Percentiles rank a stretch among this genome's conserved stretches.
phyloP scores from a whole-genome alignment of 2,888 invertebrate genomes.

The Phragmatobia fuliginosa region DNA sequence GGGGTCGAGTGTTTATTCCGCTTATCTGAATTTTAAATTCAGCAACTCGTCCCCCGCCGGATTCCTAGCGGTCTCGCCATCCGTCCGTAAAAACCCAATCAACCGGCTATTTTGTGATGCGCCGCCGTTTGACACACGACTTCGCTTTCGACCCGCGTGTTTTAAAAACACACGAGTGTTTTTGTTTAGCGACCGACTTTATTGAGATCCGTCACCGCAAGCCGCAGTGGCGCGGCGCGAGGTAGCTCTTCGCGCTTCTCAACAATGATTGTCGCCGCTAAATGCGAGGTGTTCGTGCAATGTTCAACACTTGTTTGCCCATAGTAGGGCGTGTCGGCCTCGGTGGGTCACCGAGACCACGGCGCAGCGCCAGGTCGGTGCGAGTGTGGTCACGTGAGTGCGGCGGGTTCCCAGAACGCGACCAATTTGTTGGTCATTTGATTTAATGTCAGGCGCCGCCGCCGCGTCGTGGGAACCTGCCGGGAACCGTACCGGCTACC shows the following conservation, averaged over 20 bases:
- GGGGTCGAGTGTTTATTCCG: conserved; percentile 74
- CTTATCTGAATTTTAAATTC: conserved; percentile 84
- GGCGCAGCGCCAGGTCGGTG: background rate
- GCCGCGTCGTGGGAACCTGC: conserved; percentile 36
- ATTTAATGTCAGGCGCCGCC: conserved; percentile 64
- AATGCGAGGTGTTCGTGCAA: conserved; percentile 4
- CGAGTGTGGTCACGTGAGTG: conserved; percentile 16
- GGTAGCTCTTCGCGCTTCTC: background rate
- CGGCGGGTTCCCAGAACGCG: conserved; percentile 36
- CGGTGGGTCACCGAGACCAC: background rate
- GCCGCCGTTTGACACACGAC: conserved; percentile 74
- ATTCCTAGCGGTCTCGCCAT: conserved; percentile 77
- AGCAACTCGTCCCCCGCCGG: conserved; percentile 43
- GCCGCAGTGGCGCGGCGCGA: background rate
- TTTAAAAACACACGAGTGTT: background rate
- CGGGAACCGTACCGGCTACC: conserved; percentile 37
- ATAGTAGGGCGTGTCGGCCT: background rate
- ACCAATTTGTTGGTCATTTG: conserved; percentile 67
- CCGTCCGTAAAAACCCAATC: conserved; percentile 80
- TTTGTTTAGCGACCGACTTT: conserved; percentile 25
- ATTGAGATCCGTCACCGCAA: background rate
- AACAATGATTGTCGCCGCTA: conserved; percentile 2
- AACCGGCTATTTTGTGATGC: conserved; percentile 71
- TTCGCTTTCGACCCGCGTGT: conserved; percentile 61
- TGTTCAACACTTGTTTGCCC: background rate